A percentile compares a stretch with the other conserved stretches of the same genome.
Conservation (phyloP, 2,797 vertebrate species). For the Triplophysa bombifrons region DNA sequence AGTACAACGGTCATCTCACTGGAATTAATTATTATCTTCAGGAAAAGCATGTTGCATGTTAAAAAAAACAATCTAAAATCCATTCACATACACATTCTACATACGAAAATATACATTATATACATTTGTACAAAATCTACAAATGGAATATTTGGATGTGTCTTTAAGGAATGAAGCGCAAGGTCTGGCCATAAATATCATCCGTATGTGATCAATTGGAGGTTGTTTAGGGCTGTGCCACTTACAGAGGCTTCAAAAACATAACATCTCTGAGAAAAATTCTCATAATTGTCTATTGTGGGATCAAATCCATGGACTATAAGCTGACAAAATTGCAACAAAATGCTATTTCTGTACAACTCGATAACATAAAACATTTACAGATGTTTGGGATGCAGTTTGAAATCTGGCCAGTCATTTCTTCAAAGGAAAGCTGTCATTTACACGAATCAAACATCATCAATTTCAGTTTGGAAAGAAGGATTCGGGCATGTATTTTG, state of each 20-base stretch:
- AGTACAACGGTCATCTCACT: neutral
- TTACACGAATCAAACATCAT: conserved; percentile 1
- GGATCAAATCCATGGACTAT: neutral
- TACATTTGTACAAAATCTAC: neutral
- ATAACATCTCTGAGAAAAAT: neutral
- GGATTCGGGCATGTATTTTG: neutral
- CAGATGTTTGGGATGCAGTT: conserved; percentile 13
- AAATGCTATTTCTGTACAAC: conserved; percentile 23
- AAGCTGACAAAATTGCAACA: neutral
- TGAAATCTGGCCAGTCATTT: neutral
- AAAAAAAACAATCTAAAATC: neutral
- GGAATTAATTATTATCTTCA: neutral
- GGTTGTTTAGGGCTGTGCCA: too few species aligned
- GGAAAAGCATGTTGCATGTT: neutral
- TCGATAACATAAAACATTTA: conserved; percentile 14
- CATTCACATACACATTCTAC: neutral
- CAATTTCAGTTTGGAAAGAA: neutral
- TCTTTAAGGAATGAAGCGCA: neutral
- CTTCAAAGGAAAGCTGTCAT: neutral
- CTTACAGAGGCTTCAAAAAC: conserved; percentile 2
- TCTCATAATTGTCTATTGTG: conserved; percentile 7
- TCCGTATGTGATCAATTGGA: neutral
- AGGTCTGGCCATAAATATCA: conserved; percentile 18
- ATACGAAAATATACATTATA: neutral
- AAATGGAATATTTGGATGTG: conserved; percentile 7